Percentiles rank a stretch among this genome's conserved stretches.
These are phyloP conservation scores for Trogon melanurus DNA, from an alignment of 2,113 vertebrate genomes.

Conservation along the genomic window DNA sequence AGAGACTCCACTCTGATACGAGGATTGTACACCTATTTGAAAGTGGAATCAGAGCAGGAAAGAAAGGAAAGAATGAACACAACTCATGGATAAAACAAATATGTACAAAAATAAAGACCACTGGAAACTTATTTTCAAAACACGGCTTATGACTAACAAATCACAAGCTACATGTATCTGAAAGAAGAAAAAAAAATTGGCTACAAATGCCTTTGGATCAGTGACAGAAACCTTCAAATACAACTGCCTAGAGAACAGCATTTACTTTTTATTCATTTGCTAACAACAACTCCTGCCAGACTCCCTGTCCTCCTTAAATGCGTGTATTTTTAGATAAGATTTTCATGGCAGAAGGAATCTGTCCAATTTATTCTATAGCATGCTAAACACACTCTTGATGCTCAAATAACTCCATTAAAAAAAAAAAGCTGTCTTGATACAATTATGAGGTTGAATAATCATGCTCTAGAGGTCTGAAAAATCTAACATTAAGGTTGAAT, in stretches of 20 bases:
- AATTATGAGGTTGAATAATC: not conserved
- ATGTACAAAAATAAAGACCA: not conserved
- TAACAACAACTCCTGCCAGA: not conserved
- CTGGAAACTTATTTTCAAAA: not conserved
- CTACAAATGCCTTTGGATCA: not conserved
- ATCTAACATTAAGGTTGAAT: not conserved
- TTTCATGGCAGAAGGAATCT: not conserved
- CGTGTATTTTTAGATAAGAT: not conserved
- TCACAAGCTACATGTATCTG: not conserved
- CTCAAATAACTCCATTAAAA: not conserved
- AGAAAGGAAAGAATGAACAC: not conserved
- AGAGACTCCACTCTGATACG: conserved; percentile 97
- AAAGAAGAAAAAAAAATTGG: not conserved
- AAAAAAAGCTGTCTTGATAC: not conserved
- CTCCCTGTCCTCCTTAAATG: not conserved
- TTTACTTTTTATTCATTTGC: not conserved
- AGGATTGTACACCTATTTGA: conserved; percentile 94
- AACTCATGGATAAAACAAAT: not conserved
- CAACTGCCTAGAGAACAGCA: not conserved
- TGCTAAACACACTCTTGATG: not conserved
- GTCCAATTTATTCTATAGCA: not conserved
- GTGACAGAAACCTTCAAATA: not conserved
- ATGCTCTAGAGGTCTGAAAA: not conserved
- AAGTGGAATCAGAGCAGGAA: not conserved
- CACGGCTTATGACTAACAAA: not conserved